Evolutionary conservation across 1,140 invertebrate species (phyloP), one percentile per base, ranked within the genome.

Genomic region (Goniozus legneri): DNA sequence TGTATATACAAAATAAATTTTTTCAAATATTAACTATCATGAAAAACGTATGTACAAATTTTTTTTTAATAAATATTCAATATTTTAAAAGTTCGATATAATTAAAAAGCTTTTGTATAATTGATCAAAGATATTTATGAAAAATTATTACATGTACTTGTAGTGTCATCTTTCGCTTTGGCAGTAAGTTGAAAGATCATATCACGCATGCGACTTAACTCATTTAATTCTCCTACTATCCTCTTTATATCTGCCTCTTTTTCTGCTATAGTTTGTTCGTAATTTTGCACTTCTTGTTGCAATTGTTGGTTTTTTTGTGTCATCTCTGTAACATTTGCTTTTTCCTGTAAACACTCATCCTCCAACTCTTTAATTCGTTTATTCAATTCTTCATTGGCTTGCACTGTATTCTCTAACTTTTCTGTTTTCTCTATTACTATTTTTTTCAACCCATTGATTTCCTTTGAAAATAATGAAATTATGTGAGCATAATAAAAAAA

Each of bases 141-240:
- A n/a, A n/a, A n/a, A n/a, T n/a, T n/a, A n/a, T n/a, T n/a, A n/a
- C n/a, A n/a, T n/a, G n/a, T n/a, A n/a, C n/a, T 62, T 24, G 47
- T 30, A 32, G 30, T 52, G 27, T 63, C 60, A 33, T 64, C 62
- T 24, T 69, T 72, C 33, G 69, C 69, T 35, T 67, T 66, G 6
- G 67, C 65, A 34, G 69, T 71, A 16, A 72, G 47, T 19, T 69
- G 57, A 14, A 67, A 67, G 6, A 72, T 72, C 64, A 67, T 69
- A 33, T 71, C 67, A n/a, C 67, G 45, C 69, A 71, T 71, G 20
- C 64, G 58, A 43, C 62, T 67, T 8, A 73, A 46, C 33, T 69
- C 60, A 15, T 39, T 47, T n/a, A 73, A 46, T 42, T 73, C 67
- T 4, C 16, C 20, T 37, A 47, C 49, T 41, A 71, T 44, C 46